These are phyloP conservation scores for Tanaodytes sp. DNA, from an alignment of 2,888 invertebrate genomes.

Conservation along the genomic window DNA sequence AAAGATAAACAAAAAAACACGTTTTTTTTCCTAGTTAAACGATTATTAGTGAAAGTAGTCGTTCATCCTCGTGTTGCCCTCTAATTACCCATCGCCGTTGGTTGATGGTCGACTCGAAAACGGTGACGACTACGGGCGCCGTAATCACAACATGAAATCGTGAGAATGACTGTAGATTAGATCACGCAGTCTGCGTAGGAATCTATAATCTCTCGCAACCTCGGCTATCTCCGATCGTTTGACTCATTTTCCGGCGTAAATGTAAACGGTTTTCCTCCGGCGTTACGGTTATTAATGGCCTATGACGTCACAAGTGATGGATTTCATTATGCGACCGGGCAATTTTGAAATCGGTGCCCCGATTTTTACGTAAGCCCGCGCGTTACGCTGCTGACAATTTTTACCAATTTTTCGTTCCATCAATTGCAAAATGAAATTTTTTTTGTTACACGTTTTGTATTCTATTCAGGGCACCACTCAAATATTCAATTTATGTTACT, in stretches of 20 bases:
- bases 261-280: constrained; percentile 8
- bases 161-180: constrained; percentile 6
- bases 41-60: too few relatives aligned
- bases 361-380: too few relatives aligned
- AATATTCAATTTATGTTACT: too few relatives aligned
- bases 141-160: constrained; percentile 9
- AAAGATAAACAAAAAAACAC: too few relatives aligned
- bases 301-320: not conserved
- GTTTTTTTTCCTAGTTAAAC: too few relatives aligned
- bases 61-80: not conserved
- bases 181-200: constrained; percentile 10
- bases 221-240: not conserved
- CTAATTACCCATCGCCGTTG: constrained; percentile 9
- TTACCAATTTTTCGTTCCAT: too few relatives aligned
- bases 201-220: not conserved
- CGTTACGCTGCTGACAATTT: too few relatives aligned
- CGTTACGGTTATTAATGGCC: not conserved
- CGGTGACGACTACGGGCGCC: not conserved
- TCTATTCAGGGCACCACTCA: too few relatives aligned
- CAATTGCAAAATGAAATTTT: too few relatives aligned
- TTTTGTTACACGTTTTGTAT: too few relatives aligned
- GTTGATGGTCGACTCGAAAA: not conserved
- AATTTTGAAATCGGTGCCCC: too few relatives aligned
- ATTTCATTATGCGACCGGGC: too few relatives aligned
- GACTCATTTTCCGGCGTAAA: constrained; percentile 7